These are phyloP conservation scores for Tetrao urogallus DNA, from an alignment of 2,113 vertebrate genomes.

Conservation along the genomic window DNA sequence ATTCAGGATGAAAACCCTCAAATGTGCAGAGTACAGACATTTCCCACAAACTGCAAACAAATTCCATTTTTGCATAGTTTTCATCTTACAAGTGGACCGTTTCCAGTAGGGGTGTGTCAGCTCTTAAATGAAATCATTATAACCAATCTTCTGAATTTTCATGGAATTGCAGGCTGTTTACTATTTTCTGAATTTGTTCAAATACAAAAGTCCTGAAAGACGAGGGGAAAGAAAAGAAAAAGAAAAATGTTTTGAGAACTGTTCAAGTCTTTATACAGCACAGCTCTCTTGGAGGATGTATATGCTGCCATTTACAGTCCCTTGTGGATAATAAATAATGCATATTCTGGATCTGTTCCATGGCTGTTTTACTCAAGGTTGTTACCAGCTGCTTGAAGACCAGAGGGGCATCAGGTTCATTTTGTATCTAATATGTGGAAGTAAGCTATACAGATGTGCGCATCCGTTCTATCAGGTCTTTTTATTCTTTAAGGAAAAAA, in stretches of 20 bases:
- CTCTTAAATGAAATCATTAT: neutral
- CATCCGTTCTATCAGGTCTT: neutral
- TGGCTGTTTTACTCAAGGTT: neutral
- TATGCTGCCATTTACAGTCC: neutral
- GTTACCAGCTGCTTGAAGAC: neutral
- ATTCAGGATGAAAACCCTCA: neutral
- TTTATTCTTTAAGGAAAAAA: neutral
- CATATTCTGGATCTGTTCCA: neutral
- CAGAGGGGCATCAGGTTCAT: neutral
- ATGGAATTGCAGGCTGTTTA: neutral
- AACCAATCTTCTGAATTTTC: conserved; percentile 11
- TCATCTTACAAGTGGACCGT: neutral
- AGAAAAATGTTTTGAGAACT: conserved; percentile 15
- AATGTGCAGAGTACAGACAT: neutral
- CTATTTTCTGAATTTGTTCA: conserved; percentile 4
- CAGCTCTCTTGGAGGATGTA: neutral
- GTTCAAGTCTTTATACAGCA: neutral
- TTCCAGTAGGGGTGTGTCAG: neutral
- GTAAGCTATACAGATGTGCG: neutral
- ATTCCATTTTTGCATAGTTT: neutral
- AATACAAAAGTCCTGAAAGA: neutral
- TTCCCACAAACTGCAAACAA: neutral
- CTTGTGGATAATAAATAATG: neutral
- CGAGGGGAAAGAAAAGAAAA: neutral
- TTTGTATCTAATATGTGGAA: neutral